Percentiles rank a stretch among this genome's conserved stretches.
phyloP scores from a whole-genome alignment of 2,113 vertebrate species.

The Tinamus guttatus region DNA sequence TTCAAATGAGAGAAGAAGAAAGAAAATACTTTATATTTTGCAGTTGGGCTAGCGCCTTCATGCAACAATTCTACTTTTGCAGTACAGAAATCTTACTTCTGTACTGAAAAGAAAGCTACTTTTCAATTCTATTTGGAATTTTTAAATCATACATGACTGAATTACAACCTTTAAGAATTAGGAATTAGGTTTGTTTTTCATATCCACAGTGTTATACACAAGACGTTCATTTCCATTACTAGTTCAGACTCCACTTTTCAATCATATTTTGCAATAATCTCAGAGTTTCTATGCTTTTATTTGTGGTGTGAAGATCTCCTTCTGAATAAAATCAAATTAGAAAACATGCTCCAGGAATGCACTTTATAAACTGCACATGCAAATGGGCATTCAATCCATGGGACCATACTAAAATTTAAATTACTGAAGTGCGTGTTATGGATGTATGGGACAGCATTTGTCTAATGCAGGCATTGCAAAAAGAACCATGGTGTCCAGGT shows the following conservation, averaged over 20 bases:
- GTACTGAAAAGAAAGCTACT: neutral
- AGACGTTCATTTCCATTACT: rapidly evolving
- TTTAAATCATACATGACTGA: neutral
- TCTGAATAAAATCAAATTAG: neutral
- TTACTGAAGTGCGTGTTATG: rapidly evolving
- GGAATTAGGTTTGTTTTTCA: neutral
- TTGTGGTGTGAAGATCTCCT: neutral
- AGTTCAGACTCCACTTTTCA: neutral
- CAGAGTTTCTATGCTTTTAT: neutral
- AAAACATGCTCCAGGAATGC: neutral
- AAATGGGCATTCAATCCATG: neutral
- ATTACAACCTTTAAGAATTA: neutral
- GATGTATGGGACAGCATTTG: neutral
- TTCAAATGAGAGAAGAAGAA: neutral
- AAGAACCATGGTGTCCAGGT: neutral
- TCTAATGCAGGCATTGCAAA: neutral
- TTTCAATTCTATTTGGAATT: neutral
- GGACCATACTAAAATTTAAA: neutral
- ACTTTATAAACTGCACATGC: neutral
- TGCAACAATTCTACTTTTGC: neutral
- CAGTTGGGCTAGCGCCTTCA: neutral
- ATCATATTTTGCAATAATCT: neutral
- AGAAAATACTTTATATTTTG: neutral
- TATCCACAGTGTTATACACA: neutral
- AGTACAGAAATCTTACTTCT: neutral